These are phyloP conservation scores for Fragum sueziense DNA, from an alignment of 2,888 invertebrate genomes.

Conservation along the genomic window DNA sequence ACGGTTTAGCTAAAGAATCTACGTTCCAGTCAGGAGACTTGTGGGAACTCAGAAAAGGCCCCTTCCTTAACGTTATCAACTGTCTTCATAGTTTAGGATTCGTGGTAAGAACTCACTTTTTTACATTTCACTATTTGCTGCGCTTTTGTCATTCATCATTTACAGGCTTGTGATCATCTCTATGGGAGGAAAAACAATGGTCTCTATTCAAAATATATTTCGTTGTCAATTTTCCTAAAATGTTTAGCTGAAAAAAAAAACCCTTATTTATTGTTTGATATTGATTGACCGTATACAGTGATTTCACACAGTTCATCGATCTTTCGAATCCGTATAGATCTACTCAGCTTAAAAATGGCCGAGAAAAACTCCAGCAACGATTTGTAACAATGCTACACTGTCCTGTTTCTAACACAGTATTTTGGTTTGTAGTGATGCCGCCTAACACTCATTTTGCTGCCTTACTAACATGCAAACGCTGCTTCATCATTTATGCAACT, in stretches of 20 bases:
- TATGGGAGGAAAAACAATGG: too few relatives aligned
- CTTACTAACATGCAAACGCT: conserved; percentile 10
- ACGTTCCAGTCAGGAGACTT: conserved; percentile 77
- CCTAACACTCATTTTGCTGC: conserved; percentile 14
- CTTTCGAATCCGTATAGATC: too few relatives aligned
- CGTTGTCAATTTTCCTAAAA: too few relatives aligned
- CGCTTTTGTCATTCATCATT: background rate
- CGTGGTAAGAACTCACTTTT: conserved; percentile 66
- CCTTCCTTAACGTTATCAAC: conserved; percentile 79
- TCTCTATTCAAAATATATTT: too few relatives aligned
- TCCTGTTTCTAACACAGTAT: background rate
- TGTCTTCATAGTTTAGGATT: conserved; percentile 77
- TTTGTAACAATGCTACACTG: too few relatives aligned
- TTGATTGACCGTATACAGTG: too few relatives aligned
- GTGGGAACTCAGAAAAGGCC: conserved; percentile 77
- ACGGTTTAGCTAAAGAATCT: conserved; percentile 73
- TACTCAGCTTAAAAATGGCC: too few relatives aligned
- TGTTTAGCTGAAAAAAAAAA: too few relatives aligned
- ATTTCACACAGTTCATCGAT: too few relatives aligned
- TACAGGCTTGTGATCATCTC: background rate
- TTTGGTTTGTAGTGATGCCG: background rate
- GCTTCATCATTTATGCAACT: too few relatives aligned
- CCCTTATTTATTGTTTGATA: too few relatives aligned
- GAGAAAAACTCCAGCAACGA: too few relatives aligned
- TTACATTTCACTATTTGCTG: background rate